Evolutionary conservation across 2,888 invertebrate genomes (phyloP).

Genomic region (Metallyticus violacea): DNA sequence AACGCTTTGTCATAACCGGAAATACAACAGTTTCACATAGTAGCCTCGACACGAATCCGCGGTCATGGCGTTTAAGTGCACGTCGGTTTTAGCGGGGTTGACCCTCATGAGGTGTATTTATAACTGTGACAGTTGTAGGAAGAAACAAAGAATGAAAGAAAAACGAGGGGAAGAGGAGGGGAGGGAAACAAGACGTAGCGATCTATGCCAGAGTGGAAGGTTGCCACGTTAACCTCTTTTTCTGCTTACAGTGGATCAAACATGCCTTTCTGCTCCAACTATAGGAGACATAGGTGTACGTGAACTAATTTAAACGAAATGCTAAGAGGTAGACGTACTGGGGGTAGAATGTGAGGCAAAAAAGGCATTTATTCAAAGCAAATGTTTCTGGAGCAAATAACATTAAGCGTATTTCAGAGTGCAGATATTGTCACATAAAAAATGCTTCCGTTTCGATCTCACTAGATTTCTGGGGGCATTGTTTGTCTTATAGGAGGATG

Average conservation of each 20-base stretch:
- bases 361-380: too few relatives aligned
- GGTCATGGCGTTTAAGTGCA: neutral
- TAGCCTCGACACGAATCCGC: neutral
- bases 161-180: neutral
- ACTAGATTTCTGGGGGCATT: too few relatives aligned
- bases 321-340: too few relatives aligned
- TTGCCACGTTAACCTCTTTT: neutral
- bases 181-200: neutral
- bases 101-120: constrained; percentile 13
- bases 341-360: too few relatives aligned
- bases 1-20: neutral
- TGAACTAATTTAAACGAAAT: too few relatives aligned
- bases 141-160: neutral
- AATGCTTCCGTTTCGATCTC: too few relatives aligned
- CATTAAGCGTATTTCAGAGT: too few relatives aligned
- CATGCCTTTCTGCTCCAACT: too few relatives aligned
- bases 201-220: neutral
- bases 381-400: too few relatives aligned
- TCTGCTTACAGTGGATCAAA: neutral
- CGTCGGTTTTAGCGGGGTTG: constrained; percentile 2
- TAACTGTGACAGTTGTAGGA: neutral
- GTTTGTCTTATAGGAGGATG: too few relatives aligned
- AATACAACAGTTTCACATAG: neutral
- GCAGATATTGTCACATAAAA: too few relatives aligned
- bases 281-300: too few relatives aligned